Evolutionary conservation across 2,797 vertebrate genomes (phyloP), one percentile per base, ranked within the genome.

Genomic region (Rhabdophis nuchalis): DNA sequence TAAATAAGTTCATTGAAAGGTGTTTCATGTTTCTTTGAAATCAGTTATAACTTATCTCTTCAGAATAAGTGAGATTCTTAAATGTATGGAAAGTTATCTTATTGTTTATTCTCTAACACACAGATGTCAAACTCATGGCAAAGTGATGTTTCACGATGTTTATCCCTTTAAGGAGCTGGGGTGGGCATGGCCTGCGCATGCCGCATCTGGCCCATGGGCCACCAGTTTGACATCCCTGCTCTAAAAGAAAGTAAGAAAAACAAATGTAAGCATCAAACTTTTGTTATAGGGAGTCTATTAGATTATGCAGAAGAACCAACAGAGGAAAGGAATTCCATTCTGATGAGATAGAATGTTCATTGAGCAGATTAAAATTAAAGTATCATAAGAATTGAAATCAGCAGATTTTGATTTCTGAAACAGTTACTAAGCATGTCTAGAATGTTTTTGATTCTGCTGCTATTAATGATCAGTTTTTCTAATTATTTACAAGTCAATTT

Each of bases 1-100:
- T 16, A 93, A 94, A 89, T 93, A 93, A 94, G 58, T 50, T 29
- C 90, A 88, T 56, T 72, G 92, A 92, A 29, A 27, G 23, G 46
- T 89, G 77, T 60, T 88, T 89, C 36, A 82, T 46, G 1, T 46
- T 46, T 82, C 20, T 46, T 46, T 82, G 72, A 82, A 82, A 82
- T 46, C 36, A 82, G 9, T 82, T 25, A 0, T 77, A 77, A 46
- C 4, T 46, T 4, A 46, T 23, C 9, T 46, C 10, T 82, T 82
- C 72, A 25, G 36, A 77, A 77, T 11, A 20, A 41, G 4, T 82
- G 72, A 20, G 72, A 82, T 82, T 82, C 72, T 46, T 82, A 25
- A 82, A 46, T 20, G 20, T 46, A 46, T 46, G 72, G 9, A 82
- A 46, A 36, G 9, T 82, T 82, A 46, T 46, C 36, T 46, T 82